Percentiles rank a stretch among this genome's conserved stretches.
Evolutionary conservation across 2,888 invertebrate species (phyloP).

Genomic region (Phaedon cochleariae): DNA sequence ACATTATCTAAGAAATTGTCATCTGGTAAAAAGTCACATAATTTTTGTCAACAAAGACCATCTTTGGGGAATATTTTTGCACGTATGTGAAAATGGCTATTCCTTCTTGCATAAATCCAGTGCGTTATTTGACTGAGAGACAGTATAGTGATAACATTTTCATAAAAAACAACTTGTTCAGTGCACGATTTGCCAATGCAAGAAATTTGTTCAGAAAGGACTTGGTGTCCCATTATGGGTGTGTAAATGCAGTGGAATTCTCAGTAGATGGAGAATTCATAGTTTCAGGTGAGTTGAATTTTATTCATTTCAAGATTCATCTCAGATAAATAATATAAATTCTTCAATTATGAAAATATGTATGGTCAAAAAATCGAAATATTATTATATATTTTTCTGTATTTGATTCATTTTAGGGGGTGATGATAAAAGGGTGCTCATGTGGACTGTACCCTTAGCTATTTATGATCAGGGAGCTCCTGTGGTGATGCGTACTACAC

Average conservation of each 20-base stretch:
- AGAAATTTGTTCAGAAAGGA: constrained; percentile 84
- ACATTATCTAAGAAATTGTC: constrained; percentile 22
- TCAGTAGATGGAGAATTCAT: constrained; percentile 86
- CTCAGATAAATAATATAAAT: too few relatives aligned
- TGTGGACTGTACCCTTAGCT: constrained; percentile 89
- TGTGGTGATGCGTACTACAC: constrained; percentile 80
- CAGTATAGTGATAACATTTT: constrained; percentile 69
- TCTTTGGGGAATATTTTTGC: constrained; percentile 32
- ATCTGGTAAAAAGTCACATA: constrained; percentile 30
- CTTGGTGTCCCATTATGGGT: constrained; percentile 90
- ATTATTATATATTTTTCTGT: neutral
- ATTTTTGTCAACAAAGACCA: constrained; percentile 38
- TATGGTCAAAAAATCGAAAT: too few relatives aligned
- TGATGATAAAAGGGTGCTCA: constrained; percentile 89
- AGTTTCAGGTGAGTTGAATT: constrained; percentile 82
- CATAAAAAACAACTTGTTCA: constrained; percentile 69
- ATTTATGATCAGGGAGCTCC: constrained; percentile 72
- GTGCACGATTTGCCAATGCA: constrained; percentile 71
- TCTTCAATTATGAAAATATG: too few relatives aligned
- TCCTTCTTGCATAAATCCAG: constrained; percentile 66
- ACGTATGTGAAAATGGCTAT: constrained; percentile 58
- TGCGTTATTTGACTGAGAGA: constrained; percentile 69
- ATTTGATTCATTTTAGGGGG: constrained; percentile 73
- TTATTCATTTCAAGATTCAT: constrained; percentile 4
- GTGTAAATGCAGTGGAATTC: constrained; percentile 96